Base-by-base conservation (phyloP, 1,140 invertebrate genomes). In the Pseudomyrmex cubaensis region DNA sequence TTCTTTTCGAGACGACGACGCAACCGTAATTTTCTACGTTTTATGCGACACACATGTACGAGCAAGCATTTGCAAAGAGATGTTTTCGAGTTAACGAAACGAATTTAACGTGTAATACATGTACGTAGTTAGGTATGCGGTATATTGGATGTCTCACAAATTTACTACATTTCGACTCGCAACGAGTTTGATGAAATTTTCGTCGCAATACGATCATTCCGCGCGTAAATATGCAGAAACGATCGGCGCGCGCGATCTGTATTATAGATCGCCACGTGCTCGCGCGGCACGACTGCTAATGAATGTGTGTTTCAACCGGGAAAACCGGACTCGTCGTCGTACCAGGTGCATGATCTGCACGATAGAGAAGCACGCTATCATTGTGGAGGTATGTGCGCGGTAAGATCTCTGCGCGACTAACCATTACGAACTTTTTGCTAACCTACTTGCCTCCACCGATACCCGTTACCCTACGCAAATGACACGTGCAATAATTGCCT, bases 321-420 rank as follows among this genome's bases (percentile, higher is more conserved):
- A 56, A 87, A 87, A 87, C 86, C 86, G 75, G 86, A 87, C 82
- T 69, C 62, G 72, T 69, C 57, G 76, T 70, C 50, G 74, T 84
- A 84, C 86, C 85, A 87, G 85, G 74, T 87, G 86, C 76, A 84
- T 80, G 86, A 87, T 87, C 85, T 44, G 82, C 85, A 61, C 85
- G 82, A 87, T 87, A 87, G 35, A 7, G 35, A 87, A 87, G 82
- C 85, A 84, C 62, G 78, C 82, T 86, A 87, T 86, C 85, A 87
- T 87, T 87, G 85, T 77, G 1, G 9, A 69, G 57, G 85, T 86
- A 84, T 86, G 73, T 57, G 46, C 4, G 35, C 52, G 17, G 57
- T 63, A 70, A 73, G 85, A 84, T 84, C 54, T 72, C 56, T 63
- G 44, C 59, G 35, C 35, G 35, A 35, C 22, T 48, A 3, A 59